A percentile compares a stretch with the other conserved stretches of the same genome.
Conservation (phyloP, 2,797 vertebrate species). For the Thaleichthys pacificus region DNA sequence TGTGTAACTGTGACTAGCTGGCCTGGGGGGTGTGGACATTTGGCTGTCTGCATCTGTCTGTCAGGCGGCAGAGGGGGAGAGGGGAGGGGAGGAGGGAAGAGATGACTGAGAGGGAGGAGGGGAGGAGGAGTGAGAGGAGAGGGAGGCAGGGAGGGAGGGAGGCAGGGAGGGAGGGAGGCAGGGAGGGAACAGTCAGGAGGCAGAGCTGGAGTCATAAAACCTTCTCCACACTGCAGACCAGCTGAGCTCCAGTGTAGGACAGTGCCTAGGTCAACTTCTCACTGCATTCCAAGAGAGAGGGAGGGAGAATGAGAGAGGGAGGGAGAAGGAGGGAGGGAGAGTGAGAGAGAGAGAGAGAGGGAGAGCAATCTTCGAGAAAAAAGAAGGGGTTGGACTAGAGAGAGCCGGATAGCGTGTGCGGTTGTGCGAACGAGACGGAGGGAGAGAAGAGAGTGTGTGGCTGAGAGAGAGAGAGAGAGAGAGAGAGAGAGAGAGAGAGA, state of each 20-base stretch:
- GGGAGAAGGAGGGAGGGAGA: no score
- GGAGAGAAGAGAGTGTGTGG: not conserved
- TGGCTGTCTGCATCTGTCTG: not conserved
- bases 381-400: no score
- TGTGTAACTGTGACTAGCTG: not conserved
- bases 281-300: not conserved
- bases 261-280: not conserved
- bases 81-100: not conserved
- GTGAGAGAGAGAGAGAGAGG: not conserved
- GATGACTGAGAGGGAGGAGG: not conserved
- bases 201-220: not conserved
- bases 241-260: conserved; percentile 7
- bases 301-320: no score
- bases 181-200: conserved; percentile 1
- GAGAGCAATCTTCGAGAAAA: no score
- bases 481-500: not conserved
- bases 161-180: conserved; percentile 18
- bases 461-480: not conserved
- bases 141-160: conserved; percentile 15
- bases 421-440: no score
- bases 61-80: not conserved
- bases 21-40: conserved; percentile 3
- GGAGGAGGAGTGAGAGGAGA: conserved; percentile 22
- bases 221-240: conserved; percentile 18
- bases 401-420: no score